A percentile compares a stretch with the other conserved stretches of the same genome.
These are phyloP conservation scores for Seriola rivoliana DNA, from an alignment of 2,113 vertebrate species.

Conservation along the genomic window DNA sequence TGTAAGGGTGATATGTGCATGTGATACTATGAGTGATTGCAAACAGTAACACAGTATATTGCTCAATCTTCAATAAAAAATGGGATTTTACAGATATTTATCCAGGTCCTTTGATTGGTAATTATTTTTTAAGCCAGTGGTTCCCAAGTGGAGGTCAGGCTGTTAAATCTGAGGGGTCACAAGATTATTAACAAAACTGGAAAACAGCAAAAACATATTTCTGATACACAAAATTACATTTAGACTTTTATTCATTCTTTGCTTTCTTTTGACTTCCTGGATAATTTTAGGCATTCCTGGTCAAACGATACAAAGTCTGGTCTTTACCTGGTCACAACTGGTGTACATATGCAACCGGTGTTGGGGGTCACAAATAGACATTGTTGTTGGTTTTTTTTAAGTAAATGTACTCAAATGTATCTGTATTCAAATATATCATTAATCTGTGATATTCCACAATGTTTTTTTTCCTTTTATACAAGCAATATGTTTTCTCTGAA, in stretches of 20 bases:
- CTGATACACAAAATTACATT: background rate
- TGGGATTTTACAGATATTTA: background rate
- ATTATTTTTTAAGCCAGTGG: background rate
- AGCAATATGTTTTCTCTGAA: too few species aligned
- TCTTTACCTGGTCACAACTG: background rate
- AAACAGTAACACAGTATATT: background rate
- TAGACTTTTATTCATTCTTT: too few species aligned
- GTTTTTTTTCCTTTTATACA: too few species aligned
- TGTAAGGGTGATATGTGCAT: too few species aligned
- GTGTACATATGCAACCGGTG: background rate
- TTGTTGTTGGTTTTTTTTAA: too few species aligned
- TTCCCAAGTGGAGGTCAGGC: background rate
- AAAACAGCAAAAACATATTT: background rate
- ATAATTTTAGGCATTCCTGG: background rate
- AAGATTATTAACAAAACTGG: background rate
- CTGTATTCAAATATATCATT: too few species aligned
- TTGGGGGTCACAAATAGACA: too few species aligned
- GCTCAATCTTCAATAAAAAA: background rate
- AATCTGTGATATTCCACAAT: too few species aligned
- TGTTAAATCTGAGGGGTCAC: background rate
- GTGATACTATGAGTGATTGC: background rate
- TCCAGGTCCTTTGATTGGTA: background rate
- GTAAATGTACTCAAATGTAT: too few species aligned
- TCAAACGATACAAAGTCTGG: background rate
- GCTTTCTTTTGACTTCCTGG: too few species aligned